Percentiles rank a stretch among this genome's conserved stretches.
phyloP scores from a whole-genome alignment of 1,140 invertebrate species.

The Magallana ariakensis region DNA sequence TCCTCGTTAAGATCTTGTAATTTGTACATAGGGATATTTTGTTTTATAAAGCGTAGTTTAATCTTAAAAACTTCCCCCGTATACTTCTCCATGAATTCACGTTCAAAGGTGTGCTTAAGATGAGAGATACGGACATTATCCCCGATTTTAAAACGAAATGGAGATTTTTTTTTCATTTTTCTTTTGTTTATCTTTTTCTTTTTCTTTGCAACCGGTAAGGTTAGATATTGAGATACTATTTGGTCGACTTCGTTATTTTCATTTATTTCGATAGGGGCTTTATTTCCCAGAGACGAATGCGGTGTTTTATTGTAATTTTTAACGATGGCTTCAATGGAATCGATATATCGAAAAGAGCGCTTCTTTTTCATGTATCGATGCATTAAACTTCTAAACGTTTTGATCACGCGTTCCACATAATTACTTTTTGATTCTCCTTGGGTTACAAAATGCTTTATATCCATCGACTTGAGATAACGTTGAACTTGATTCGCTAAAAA shows the following conservation, averaged over 20 bases:
- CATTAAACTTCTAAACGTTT: constrained; percentile 41
- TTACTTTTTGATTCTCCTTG: constrained; percentile 20
- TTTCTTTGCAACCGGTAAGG: not conserved
- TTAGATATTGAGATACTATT: too few species aligned
- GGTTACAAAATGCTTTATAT: constrained; percentile 45
- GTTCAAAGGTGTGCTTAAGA: not conserved
- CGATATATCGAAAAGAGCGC: constrained; percentile 18
- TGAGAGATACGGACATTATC: constrained; percentile 31
- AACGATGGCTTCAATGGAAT: constrained; percentile 29
- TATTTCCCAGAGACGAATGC: constrained; percentile 29
- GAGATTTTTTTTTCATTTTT: not conserved
- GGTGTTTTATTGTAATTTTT: constrained; percentile 43
- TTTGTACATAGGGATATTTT: constrained; percentile 15
- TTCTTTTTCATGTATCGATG: constrained; percentile 24
- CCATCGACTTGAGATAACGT: not conserved
- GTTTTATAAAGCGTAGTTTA: not conserved
- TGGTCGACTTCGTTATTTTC: constrained; percentile 21
- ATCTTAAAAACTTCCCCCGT: constrained; percentile 38
- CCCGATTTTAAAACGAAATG: not conserved
- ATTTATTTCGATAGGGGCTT: constrained; percentile 23
- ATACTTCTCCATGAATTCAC: not conserved
- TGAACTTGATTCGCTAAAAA: not conserved
- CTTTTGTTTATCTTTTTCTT: not conserved
- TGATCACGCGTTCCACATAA: constrained; percentile 32
- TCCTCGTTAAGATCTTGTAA: constrained; percentile 30